Percentiles rank a stretch among this genome's conserved stretches.
Evolutionary conservation across 1,140 invertebrate species (phyloP).

Genomic region (Lordiphosa mommai): DNA sequence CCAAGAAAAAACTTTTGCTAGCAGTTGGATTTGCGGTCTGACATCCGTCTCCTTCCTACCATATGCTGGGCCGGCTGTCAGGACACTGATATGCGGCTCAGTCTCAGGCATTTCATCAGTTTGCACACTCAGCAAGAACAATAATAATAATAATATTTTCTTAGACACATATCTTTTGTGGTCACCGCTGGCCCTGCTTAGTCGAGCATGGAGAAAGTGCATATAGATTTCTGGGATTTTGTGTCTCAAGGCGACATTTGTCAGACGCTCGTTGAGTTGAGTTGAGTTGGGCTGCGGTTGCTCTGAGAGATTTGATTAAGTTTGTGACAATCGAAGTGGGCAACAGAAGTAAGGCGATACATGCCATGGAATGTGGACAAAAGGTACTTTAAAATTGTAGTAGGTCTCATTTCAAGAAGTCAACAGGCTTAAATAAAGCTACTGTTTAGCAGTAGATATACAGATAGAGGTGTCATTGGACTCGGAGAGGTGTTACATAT

Average conservation of each 20-base stretch:
- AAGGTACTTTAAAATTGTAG: no score
- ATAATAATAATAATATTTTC: constrained; percentile 73
- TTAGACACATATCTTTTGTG: constrained; percentile 59
- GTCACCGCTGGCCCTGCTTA: constrained; percentile 30
- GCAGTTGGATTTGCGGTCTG: constrained; percentile 69
- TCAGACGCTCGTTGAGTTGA: constrained; percentile 31
- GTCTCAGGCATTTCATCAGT: constrained; percentile 48
- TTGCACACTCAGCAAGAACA: constrained; percentile 70
- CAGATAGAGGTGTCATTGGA: no score
- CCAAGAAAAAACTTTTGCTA: constrained; percentile 57
- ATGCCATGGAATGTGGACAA: neutral
- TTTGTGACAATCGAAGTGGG: constrained; percentile 26
- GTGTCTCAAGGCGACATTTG: constrained; percentile 56
- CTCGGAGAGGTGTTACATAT: no score
- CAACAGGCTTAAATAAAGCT: no score
- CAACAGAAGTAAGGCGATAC: constrained; percentile 19
- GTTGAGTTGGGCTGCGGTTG: constrained; percentile 54
- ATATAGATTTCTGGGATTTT: constrained; percentile 30
- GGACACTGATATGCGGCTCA: constrained; percentile 63
- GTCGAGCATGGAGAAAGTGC: constrained; percentile 33
- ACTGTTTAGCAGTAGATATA: no score
- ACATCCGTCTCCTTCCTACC: neutral
- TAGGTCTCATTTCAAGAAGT: no score
- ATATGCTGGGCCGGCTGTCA: constrained; percentile 40
- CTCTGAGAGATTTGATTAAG: constrained; percentile 66